Percentiles rank a stretch among this genome's conserved stretches.
These are phyloP conservation scores for Rhogogaster chlorosoma DNA, from an alignment of 2,888 invertebrate genomes.

Conservation along the genomic window DNA sequence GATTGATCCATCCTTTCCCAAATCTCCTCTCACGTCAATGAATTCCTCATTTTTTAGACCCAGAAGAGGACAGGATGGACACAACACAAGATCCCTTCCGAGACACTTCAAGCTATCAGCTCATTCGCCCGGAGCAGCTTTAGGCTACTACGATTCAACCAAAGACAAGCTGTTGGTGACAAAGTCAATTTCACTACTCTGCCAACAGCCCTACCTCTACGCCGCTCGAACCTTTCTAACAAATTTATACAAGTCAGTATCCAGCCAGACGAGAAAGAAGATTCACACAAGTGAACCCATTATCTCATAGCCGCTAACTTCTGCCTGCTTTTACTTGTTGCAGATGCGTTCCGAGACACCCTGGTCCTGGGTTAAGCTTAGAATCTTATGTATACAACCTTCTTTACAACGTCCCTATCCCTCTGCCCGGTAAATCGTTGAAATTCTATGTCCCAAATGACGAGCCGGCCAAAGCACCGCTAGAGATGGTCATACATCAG, in stretches of 20 bases:
- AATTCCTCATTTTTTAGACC: constrained; percentile 63
- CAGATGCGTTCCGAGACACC: constrained; percentile 89
- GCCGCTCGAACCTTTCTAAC: constrained; percentile 92
- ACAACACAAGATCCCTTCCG: constrained; percentile 91
- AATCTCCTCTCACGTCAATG: constrained; percentile 75
- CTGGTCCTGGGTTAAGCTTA: constrained; percentile 88
- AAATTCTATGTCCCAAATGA: constrained; percentile 75
- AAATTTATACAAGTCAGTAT: constrained; percentile 89
- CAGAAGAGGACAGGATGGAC: constrained; percentile 80
- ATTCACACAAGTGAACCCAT: background rate
- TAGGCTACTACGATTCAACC: constrained; percentile 94
- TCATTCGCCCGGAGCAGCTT: constrained; percentile 87
- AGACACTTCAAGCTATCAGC: constrained; percentile 93
- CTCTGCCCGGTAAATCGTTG: constrained; percentile 93
- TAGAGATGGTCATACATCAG: constrained; percentile 85
- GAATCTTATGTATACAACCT: constrained; percentile 98
- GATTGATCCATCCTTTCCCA: background rate
- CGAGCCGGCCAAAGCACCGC: constrained; percentile 74
- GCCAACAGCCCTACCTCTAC: constrained; percentile 94
- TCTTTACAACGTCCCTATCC: constrained; percentile 95
- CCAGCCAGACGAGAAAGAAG: background rate
- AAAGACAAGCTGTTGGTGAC: constrained; percentile 97
- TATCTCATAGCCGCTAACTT: background rate
- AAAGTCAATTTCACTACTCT: constrained; percentile 96
- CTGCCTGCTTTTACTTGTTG: constrained; percentile 51